These are phyloP conservation scores for Girardia tigrina DNA, from an alignment of 2,888 invertebrate genomes.

Conservation along the genomic window DNA sequence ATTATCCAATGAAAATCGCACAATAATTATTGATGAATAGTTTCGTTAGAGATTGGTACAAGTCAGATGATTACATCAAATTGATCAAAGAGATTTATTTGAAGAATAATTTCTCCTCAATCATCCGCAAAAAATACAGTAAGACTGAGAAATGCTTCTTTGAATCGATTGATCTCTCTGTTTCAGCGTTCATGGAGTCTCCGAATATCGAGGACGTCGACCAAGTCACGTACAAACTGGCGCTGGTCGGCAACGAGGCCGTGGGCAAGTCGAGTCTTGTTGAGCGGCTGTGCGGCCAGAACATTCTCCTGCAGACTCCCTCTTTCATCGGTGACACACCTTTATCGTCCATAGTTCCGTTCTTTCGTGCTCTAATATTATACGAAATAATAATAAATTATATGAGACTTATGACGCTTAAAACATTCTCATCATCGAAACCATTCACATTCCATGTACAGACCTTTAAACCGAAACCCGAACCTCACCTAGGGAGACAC, in stretches of 20 bases:
- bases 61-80: not conserved
- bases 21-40: no score
- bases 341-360: no score
- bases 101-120: not conserved
- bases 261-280: not conserved
- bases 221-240: not conserved
- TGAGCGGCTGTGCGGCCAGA: not conserved
- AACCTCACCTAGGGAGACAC: no score
- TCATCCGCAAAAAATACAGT: not conserved
- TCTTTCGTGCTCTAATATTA: no score
- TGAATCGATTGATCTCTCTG: not conserved
- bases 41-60: conserved; percentile 4
- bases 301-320: not conserved
- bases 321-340: not conserved
- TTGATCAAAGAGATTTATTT: not conserved
- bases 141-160: not conserved
- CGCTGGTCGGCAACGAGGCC: not conserved
- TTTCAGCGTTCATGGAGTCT: not conserved
- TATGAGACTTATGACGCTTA: no score
- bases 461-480: no score
- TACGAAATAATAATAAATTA: no score
- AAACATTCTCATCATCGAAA: no score
- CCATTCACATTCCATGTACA: no score
- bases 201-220: not conserved
- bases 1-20: no score